Conservation (phyloP, 1,140 invertebrate genomes). For the Diploscapter pachys region DNA sequence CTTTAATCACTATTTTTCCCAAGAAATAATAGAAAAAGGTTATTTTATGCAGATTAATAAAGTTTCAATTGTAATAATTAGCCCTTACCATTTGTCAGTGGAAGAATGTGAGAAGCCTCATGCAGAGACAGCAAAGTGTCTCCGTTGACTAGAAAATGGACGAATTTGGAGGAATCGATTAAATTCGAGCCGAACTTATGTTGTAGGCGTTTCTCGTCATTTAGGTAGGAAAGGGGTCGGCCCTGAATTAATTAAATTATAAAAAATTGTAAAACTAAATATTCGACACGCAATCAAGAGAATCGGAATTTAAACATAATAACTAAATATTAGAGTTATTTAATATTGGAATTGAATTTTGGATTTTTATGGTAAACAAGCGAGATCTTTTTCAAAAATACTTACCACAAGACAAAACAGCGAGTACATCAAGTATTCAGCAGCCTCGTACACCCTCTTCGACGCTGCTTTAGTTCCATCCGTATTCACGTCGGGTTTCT, state of each 20-base stretch:
- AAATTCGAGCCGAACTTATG: slow-evolving; percentile 46
- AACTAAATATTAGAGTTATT: too few relatives aligned
- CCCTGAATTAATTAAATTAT: not conserved
- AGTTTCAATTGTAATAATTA: not conserved
- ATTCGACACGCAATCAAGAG: too few relatives aligned
- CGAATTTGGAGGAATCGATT: slow-evolving; percentile 45
- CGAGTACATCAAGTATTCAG: slow-evolving; percentile 45
- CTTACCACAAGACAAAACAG: slow-evolving; percentile 43
- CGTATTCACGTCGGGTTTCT: slow-evolving; percentile 65
- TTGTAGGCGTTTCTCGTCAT: slow-evolving; percentile 45
- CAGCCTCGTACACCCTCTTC: slow-evolving; percentile 53
- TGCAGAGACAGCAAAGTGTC: slow-evolving; percentile 50
- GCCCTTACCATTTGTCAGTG: slow-evolving; percentile 32
- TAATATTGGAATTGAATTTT: too few relatives aligned
- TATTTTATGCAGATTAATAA: too few relatives aligned
- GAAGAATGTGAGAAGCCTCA: slow-evolving; percentile 51
- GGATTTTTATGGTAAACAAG: too few relatives aligned
- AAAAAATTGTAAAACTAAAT: slow-evolving; percentile 13
- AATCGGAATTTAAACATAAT: too few relatives aligned
- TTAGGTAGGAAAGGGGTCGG: slow-evolving; percentile 17
- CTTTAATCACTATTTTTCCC: too few relatives aligned
- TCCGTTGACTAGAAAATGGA: slow-evolving; percentile 53
- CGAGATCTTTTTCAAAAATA: too few relatives aligned
- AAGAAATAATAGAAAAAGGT: too few relatives aligned
- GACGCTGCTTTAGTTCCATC: slow-evolving; percentile 55